A percentile compares a stretch with the other conserved stretches of the same genome.
These are phyloP conservation scores for Plebejus anna DNA, from an alignment of 2,888 invertebrate genomes.

Conservation along the genomic window DNA sequence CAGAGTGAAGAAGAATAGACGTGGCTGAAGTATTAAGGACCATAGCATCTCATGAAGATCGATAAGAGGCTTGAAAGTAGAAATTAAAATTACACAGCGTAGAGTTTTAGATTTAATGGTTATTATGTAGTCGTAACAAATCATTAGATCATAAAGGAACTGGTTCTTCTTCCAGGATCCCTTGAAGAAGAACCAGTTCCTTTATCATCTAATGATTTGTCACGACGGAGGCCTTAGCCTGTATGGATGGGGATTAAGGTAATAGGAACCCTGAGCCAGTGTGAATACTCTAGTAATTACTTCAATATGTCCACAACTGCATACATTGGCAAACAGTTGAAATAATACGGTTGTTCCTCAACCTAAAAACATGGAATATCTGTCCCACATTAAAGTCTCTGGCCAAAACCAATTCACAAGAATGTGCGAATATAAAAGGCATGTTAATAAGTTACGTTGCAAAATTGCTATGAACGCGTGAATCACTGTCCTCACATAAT, in stretches of 20 bases:
- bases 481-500: slow-evolving; percentile 37
- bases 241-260: neutral
- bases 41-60: no score
- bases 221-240: no score
- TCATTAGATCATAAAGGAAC: neutral
- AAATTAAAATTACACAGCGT: neutral
- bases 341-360: neutral
- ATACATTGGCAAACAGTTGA: neutral
- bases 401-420: slow-evolving; percentile 65
- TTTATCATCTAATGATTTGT: no score
- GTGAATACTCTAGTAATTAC: neutral
- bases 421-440: slow-evolving; percentile 63
- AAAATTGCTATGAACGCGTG: slow-evolving; percentile 40
- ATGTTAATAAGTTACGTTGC: slow-evolving; percentile 40
- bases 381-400: slow-evolving; percentile 29
- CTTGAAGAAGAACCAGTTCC: no score
- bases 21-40: neutral
- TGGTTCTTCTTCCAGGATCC: neutral
- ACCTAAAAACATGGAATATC: neutral
- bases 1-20: neutral
- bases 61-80: neutral
- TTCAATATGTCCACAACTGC: neutral
- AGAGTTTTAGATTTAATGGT: neutral
- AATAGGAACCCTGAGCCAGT: neutral
- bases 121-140: neutral